Evolutionary conservation across 2,797 vertebrate genomes (phyloP), one percentile per base, ranked within the genome.

Genomic region (Gobio occitaniae): DNA sequence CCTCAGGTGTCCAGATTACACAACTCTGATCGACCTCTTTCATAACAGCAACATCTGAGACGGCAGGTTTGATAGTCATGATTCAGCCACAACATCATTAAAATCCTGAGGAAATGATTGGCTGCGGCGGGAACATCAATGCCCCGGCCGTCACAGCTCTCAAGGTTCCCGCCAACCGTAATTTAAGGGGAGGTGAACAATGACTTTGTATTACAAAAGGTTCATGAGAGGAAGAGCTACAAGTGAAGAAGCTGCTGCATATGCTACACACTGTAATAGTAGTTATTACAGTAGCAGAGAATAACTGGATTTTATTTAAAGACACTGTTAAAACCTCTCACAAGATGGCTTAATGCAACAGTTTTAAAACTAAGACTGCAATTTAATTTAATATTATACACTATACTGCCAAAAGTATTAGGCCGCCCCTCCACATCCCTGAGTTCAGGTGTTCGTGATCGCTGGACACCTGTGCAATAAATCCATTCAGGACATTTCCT

Each of bases 101-200:
- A 29, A n/a, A n/a, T 11, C 13, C 6, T 0, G 48, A 44, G 52
- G 52, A 59, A 59, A 41, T 41, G 74, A 77, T n/a, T 19, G 11
- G 32, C 32, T 50, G 44, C 63, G 17, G 5, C 16, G 4, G 32
- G 29, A 80, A 80, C 63, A 80, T 68, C 29, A n/a, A 38, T 2
- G 36, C 32, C 10, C 3, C 52, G 5, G 52, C 80, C 63, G 69
- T n/a, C 66, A 56, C 50, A 1, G 70, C 36, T 61, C 50, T 72
- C 29, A 47, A 19, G 36, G 36, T 68, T 32, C 68, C 50, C 9
- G 38, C 11, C 69, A 63, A 16, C 80, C 13, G 32, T 75, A 41
- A 66, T 83, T 75, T 75, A 66, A 13, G 41, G 47, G 63, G 47
- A 82, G 56, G 59, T 1, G 59, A 75, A 83, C 59, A 75, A 66